These are phyloP conservation scores for Gasterosteus aculeatus DNA, from an alignment of 2,113 vertebrate genomes.

Conservation along the genomic window DNA sequence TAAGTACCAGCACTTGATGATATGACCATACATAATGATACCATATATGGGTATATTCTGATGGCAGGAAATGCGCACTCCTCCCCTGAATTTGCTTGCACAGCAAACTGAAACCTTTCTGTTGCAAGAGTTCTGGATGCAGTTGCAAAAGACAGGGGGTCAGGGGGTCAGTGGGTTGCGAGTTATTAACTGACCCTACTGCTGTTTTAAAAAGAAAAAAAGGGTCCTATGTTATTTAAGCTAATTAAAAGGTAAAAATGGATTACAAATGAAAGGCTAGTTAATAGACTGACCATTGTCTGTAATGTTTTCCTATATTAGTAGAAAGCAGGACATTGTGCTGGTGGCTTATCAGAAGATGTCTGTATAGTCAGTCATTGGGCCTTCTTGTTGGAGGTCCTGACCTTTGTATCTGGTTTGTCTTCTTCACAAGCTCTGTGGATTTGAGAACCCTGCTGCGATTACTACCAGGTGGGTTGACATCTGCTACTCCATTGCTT, in stretches of 20 bases:
- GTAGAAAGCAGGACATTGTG: neutral
- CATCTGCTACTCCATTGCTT: slow-evolving; percentile 69
- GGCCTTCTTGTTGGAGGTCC: neutral
- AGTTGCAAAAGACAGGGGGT: slow-evolving; percentile 69
- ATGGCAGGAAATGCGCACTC: slow-evolving; percentile 54
- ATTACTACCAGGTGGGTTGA: slow-evolving; percentile 67
- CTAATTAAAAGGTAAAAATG: neutral
- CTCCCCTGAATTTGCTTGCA: slow-evolving; percentile 69
- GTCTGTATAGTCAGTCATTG: slow-evolving; percentile 18
- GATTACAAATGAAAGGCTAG: neutral
- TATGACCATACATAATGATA: neutral
- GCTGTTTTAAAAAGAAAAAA: neutral
- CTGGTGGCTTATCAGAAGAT: slow-evolving; percentile 9
- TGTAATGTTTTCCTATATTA: neutral
- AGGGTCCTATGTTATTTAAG: neutral
- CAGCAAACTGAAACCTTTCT: slow-evolving; percentile 66
- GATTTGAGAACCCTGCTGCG: slow-evolving; percentile 39
- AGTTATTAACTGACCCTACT: slow-evolving; percentile 16
- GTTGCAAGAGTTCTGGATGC: slow-evolving; percentile 66
- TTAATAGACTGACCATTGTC: neutral
- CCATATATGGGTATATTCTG: slow-evolving; percentile 18
- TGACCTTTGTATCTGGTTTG: slow-evolving; percentile 28
- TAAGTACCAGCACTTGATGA: neutral
- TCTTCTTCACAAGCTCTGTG: slow-evolving; percentile 4
- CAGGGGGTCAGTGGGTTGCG: slow-evolving; percentile 32